phyloP scores from a whole-genome alignment of 2,797 vertebrate species.

The Peromyscus aztecus region DNA sequence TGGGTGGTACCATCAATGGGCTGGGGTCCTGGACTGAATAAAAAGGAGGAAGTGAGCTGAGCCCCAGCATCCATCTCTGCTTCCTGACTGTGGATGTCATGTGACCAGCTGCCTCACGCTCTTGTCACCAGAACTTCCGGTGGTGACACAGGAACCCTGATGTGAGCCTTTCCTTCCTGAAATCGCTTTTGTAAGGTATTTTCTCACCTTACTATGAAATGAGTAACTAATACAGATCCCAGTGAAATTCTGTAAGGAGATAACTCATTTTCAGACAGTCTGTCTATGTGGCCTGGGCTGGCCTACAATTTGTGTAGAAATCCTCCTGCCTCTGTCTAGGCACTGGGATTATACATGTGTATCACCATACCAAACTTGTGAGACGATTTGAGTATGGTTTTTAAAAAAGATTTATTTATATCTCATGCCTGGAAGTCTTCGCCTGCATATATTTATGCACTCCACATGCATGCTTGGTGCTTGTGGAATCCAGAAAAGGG shows the following conservation, averaged over 20 bases:
- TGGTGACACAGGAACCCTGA: background rate
- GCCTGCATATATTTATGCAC: background rate
- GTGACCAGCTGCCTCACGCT: background rate
- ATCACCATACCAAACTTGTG: background rate
- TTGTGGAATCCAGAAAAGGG: background rate
- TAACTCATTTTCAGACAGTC: background rate
- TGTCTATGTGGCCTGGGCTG: background rate
- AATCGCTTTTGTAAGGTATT: background rate
- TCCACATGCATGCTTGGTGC: background rate
- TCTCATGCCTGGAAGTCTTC: background rate
- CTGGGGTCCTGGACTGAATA: background rate
- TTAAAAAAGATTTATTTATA: background rate
- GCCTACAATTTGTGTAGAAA: background rate
- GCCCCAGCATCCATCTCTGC: background rate
- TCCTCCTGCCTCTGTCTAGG: background rate
- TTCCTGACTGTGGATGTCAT: background rate
- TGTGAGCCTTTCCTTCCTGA: background rate
- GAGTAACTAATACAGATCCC: background rate
- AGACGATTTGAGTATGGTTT: background rate
- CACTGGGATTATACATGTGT: background rate
- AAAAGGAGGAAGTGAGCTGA: background rate
- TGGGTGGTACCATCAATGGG: background rate
- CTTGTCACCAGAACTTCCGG: background rate
- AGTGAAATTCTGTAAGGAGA: slow-evolving; percentile 41
- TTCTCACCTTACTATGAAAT: background rate